phyloP scores from a whole-genome alignment of 2,888 invertebrate species.

The Zeuzera pyrina region DNA sequence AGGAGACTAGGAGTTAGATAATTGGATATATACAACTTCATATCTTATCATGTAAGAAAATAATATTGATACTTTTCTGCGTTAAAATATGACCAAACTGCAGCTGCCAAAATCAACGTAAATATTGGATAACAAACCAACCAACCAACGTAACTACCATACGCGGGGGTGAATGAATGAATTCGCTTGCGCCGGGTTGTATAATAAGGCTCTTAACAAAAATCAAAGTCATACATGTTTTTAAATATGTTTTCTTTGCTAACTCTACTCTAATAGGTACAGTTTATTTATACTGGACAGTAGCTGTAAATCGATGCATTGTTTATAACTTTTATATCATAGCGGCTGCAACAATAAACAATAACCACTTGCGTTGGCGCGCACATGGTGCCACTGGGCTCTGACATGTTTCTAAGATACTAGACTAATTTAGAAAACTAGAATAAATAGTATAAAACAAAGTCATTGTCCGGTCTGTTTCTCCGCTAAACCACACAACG shows the following conservation, averaged over 20 bases:
- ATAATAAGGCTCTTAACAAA: too few species aligned
- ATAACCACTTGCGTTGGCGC: constrained; percentile 32
- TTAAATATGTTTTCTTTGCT: constrained; percentile 17
- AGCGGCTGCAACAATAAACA: constrained; percentile 48
- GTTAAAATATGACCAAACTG: too few species aligned
- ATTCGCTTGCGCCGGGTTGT: too few species aligned
- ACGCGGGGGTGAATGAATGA: too few species aligned
- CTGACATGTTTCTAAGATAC: neutral
- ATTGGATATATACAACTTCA: too few species aligned
- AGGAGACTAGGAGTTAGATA: too few species aligned
- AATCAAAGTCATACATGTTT: too few species aligned
- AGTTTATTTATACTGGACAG: constrained; percentile 55
- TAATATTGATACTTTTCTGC: too few species aligned
- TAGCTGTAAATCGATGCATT: constrained; percentile 57
- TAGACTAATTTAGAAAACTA: neutral
- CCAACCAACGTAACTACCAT: too few species aligned
- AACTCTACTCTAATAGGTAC: constrained; percentile 28
- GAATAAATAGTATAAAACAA: neutral
- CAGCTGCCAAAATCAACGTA: too few species aligned
- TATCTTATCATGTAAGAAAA: too few species aligned
- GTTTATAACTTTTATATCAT: constrained; percentile 60
- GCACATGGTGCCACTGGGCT: neutral
- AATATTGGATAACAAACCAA: too few species aligned
- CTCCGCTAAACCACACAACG: neutral
- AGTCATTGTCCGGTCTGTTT: neutral